phyloP scores from a whole-genome alignment of 2,888 invertebrate species.

The Eristalis arbustorum region DNA sequence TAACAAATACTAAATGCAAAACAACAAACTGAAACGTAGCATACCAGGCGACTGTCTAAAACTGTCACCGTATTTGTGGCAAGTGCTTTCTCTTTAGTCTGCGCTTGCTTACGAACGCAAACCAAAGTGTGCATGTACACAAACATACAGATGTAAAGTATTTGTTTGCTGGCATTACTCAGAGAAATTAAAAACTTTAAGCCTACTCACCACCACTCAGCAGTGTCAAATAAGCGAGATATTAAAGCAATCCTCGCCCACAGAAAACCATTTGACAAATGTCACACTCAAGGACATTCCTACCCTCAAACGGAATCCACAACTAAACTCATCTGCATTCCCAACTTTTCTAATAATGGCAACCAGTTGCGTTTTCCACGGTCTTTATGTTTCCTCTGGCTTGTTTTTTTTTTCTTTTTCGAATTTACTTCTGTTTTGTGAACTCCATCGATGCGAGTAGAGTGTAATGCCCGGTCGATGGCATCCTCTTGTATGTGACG shows the following conservation, averaged over 20 bases:
- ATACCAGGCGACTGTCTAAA: background rate
- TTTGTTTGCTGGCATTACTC: background rate
- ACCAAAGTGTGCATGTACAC: background rate
- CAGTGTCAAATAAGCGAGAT: constrained; percentile 50
- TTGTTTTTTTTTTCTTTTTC: background rate
- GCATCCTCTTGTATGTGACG: background rate
- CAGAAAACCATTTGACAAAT: constrained; percentile 23
- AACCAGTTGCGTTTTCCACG: constrained; percentile 49
- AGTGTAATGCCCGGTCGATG: constrained; percentile 39
- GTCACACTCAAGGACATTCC: constrained; percentile 46
- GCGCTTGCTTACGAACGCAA: background rate
- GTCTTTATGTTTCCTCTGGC: background rate
- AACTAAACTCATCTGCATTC: constrained; percentile 56
- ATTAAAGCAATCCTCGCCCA: constrained; percentile 38
- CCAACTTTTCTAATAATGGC: constrained; percentile 61
- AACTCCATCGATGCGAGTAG: constrained; percentile 4
- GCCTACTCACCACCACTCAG: constrained; percentile 56
- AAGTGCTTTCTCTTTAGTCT: background rate
- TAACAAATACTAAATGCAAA: background rate
- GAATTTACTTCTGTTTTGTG: background rate
- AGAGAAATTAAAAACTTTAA: constrained; percentile 49
- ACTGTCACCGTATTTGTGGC: background rate
- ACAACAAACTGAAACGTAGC: background rate
- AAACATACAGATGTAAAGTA: background rate
- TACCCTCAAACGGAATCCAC: constrained; percentile 4